phyloP scores from a whole-genome alignment of 2,888 invertebrate genomes.

The Phania funesta region DNA sequence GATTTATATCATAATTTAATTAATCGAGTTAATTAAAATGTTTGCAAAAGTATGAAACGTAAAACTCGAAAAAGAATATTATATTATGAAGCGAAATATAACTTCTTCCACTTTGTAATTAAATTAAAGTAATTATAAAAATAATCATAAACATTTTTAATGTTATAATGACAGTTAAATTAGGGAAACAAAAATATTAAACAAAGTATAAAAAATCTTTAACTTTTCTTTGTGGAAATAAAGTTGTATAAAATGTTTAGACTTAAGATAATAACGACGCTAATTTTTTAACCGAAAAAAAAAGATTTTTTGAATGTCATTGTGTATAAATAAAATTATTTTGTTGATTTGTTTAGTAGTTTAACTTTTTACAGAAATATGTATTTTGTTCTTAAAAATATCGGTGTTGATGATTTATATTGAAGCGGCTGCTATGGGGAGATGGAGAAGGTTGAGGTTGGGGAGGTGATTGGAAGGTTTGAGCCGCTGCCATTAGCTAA shows the following conservation, averaged over 20 bases:
- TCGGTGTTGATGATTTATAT: slow-evolving; percentile 64
- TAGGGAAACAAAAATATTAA: slow-evolving; percentile 39
- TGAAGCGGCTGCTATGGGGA: slow-evolving; percentile 63
- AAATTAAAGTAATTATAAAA: slow-evolving; percentile 48
- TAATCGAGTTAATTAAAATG: slow-evolving; percentile 6
- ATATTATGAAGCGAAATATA: slow-evolving; percentile 34
- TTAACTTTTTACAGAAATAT: slow-evolving; percentile 39
- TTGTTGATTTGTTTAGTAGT: neutral
- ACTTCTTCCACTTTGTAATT: slow-evolving; percentile 39
- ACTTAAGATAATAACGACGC: slow-evolving; percentile 22
- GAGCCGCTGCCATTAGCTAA: slow-evolving; percentile 70
- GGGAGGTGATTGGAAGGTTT: slow-evolving; percentile 46
- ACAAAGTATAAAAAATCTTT: slow-evolving; percentile 31
- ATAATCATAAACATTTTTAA: slow-evolving; percentile 65
- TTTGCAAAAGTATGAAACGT: slow-evolving; percentile 10
- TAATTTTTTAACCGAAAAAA: slow-evolving; percentile 37
- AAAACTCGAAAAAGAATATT: neutral
- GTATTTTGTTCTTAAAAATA: slow-evolving; percentile 58
- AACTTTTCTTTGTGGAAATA: slow-evolving; percentile 19
- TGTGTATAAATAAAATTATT: slow-evolving; percentile 23
- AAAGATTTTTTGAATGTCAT: slow-evolving; percentile 31
- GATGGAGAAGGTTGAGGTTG: slow-evolving; percentile 52
- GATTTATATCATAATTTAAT: slow-evolving; percentile 23
- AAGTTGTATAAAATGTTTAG: slow-evolving; percentile 1
- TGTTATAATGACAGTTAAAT: slow-evolving; percentile 53